Conservation (phyloP, 2,888 invertebrate species). For the Galeopsomyia nigrocyanea region DNA sequence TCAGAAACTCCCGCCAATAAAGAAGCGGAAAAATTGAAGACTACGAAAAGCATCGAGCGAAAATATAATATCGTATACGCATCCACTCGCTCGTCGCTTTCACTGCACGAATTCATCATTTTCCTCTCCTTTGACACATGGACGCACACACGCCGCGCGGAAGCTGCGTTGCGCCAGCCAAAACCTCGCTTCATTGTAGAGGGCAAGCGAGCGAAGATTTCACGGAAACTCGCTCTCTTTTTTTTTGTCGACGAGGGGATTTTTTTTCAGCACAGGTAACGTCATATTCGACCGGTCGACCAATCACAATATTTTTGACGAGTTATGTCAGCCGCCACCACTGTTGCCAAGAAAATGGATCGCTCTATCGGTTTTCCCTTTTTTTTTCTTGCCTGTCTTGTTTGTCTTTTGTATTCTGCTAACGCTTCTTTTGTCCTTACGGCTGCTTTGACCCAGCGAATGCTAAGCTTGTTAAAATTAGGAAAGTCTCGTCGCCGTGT, state of each 20-base stretch:
- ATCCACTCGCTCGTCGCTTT: conserved; percentile 2
- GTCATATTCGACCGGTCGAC: conserved; percentile 63
- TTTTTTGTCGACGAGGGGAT: conserved; percentile 35
- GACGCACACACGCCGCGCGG: conserved; percentile 26
- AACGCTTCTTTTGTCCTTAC: conserved; percentile 20
- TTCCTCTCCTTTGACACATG: conserved; percentile 32
- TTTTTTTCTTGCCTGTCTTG: conserved; percentile 28
- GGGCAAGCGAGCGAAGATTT: conserved; percentile 39
- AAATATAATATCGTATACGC: conserved; percentile 23
- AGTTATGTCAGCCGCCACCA: conserved; percentile 58
- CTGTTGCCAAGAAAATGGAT: conserved; percentile 37
- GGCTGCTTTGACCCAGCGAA: conserved; percentile 33
- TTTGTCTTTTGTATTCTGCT: conserved; percentile 44
- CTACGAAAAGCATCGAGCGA: conserved; percentile 13
- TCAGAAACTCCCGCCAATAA: neutral
- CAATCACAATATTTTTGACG: conserved; percentile 70
- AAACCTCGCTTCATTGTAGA: conserved; percentile 40
- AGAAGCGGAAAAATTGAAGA: neutral
- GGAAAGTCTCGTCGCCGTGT: conserved; percentile 28
- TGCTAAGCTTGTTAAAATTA: conserved; percentile 41
- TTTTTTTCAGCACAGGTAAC: conserved; percentile 59
- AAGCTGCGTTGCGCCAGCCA: conserved; percentile 19
- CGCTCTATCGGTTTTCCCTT: conserved; percentile 45
- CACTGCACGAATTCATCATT: conserved; percentile 18
- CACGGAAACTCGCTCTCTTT: conserved; percentile 28